phyloP scores from a whole-genome alignment of 2,113 vertebrate genomes.

The Phalacrocorax brasilianus region DNA sequence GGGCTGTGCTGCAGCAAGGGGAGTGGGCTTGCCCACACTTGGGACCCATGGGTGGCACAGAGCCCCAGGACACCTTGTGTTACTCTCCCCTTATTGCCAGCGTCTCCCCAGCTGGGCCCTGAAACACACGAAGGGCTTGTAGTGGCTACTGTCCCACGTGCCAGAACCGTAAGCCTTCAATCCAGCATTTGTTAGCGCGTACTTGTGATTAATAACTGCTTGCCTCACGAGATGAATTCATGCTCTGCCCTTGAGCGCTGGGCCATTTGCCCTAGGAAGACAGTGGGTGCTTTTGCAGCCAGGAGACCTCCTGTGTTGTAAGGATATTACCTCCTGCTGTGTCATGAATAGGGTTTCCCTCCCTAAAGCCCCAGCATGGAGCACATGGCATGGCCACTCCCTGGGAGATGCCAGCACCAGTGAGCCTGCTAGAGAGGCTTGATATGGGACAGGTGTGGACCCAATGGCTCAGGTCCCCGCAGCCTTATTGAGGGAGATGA shows the following conservation, averaged over 20 bases:
- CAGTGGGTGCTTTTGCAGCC: accelerated
- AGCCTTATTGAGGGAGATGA: background rate
- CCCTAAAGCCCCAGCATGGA: too few species aligned
- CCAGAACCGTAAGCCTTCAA: background rate
- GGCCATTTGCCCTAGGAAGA: accelerated
- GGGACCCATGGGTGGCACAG: background rate
- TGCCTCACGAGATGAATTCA: background rate
- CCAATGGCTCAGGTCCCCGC: background rate
- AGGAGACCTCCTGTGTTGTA: background rate
- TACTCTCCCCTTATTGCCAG: background rate
- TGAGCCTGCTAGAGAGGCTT: background rate
- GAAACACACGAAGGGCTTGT: background rate
- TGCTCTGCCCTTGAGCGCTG: accelerated
- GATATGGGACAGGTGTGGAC: background rate
- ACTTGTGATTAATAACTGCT: background rate
- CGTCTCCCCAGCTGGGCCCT: background rate
- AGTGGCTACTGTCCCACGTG: background rate
- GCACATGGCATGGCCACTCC: background rate
- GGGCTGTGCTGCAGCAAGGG: background rate
- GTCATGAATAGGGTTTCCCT: background rate
- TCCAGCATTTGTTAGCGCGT: accelerated
- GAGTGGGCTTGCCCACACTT: background rate
- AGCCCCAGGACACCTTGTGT: background rate
- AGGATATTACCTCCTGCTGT: background rate
- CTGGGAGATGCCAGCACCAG: background rate